Evolutionary conservation across 2,797 vertebrate species (phyloP).

Genomic region (Crenichthys baileyi): DNA sequence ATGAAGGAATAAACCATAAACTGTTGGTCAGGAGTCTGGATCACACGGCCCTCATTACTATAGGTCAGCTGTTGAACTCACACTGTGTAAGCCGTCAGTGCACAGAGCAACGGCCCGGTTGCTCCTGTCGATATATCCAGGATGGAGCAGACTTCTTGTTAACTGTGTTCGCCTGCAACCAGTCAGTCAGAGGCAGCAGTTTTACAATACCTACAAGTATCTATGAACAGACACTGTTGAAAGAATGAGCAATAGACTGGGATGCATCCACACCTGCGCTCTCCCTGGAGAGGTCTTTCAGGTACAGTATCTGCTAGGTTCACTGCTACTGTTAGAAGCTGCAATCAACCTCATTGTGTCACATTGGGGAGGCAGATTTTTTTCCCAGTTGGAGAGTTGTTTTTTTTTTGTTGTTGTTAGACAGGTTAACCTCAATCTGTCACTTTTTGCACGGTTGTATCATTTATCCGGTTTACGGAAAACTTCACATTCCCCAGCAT

Average conservation of each 20-base stretch:
- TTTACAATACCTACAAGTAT: conserved; percentile 35
- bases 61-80: conserved; percentile 61
- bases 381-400: conserved; percentile 37
- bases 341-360: conserved; percentile 73
- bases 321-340: conserved; percentile 38
- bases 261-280: conserved; percentile 86
- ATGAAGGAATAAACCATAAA: conserved; percentile 42
- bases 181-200: conserved; percentile 76
- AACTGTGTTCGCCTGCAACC: conserved; percentile 54
- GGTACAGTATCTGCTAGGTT: conserved; percentile 76
- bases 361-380: conserved; percentile 28
- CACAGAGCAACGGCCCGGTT: conserved; percentile 70
- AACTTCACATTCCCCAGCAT: conserved; percentile 21
- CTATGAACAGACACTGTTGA: conserved; percentile 73
- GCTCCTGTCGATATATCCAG: conserved; percentile 58
- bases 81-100: conserved; percentile 41
- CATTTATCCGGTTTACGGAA: conserved; percentile 41
- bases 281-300: conserved; percentile 87
- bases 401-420: conserved; percentile 36
- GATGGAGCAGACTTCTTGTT: conserved; percentile 79
- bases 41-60: conserved; percentile 40
- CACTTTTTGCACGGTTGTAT: conserved; percentile 44
- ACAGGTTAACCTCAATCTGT: conserved; percentile 66
- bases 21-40: conserved; percentile 52
- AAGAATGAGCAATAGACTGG: conserved; percentile 84